Evolutionary conservation across 2,888 invertebrate species (phyloP), one percentile per base, ranked within the genome.

Genomic region (Folsomia candida): DNA sequence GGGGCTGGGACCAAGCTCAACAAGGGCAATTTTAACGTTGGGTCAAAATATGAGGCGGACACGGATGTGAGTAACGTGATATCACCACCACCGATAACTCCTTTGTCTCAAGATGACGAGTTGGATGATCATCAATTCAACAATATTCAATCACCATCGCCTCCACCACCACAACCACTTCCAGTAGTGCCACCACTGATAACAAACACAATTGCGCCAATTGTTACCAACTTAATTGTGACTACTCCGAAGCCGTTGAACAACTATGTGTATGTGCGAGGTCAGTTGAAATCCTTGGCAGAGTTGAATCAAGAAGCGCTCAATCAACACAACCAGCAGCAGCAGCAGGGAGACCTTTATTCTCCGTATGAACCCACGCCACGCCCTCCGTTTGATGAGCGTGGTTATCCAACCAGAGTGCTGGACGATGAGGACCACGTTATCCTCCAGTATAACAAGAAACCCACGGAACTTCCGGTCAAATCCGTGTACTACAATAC

Each of bases 241-340:
- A 47, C 74, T 14, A 64, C 81, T 76, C 47, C 73, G 26, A 73
- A 69, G 78, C 78, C 65, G 27, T 77, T 54, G 57, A 80, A 74
- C 37, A 79, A 73, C 72, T 79, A 74, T 54, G 79, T 78, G 27
- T 79, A 76, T 68, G 66, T 77, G 70, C 81, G 76, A 51, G 80
- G 80, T 37, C 74, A 76, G 54, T 61, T 80, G 6, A 77, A 77
- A 70, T 76, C 77, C 11, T 61, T 79, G 27, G 78, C 76, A 51
- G 77, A 78, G 69, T 72, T 79, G 20, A 75, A 75, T 24, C 77
- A 76, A 29, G n/a, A n/a, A n/a, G n/a, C n/a, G n/a, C n/a, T n/a
- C n/a, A n/a, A n/a, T n/a, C n/a, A n/a, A n/a, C n/a, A n/a, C n/a
- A n/a, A n/a, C n/a, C 76, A 76, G 57, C 75, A 74, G 27, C 66